Evolutionary conservation across 2,113 vertebrate genomes (phyloP), one percentile per base, ranked within the genome.

Genomic region (Hydrochoerus hydrochaeris): DNA sequence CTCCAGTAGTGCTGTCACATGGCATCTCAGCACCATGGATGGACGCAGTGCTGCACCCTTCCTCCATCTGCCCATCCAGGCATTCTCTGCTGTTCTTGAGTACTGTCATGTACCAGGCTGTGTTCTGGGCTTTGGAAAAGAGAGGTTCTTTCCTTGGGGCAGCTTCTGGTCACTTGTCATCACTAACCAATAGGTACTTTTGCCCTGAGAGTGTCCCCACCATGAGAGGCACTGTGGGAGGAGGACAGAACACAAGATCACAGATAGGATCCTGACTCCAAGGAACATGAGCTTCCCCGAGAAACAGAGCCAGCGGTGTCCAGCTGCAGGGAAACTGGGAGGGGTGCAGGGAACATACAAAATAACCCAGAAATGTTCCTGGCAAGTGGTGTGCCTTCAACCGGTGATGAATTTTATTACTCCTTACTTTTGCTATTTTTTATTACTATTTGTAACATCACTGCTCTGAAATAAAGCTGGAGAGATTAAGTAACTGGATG

Each of bases 401-500:
- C 35, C 78, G 77, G 54, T 58, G 49, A 52, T 49, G 65, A n/a
- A 63, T 84, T 95, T 80, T 54, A 54, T 95, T 35, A 35, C 17
- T 44, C 71, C 26, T 52, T 58, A 4, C 11, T 94, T 30, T 71
- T 17, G 41, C 60, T 62, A 52, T 58, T 82, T 78, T 92, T 82
- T 63, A 44, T 92, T 65, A 60, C 58, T 41, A 69, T 81, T 78
- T n/a, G 57, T 32, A 87, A n/a, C 7, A 85, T 65, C 30, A 46
- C 35, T 8, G 38, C n/a, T 62, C 69, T 88, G 65, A 93, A 96
- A 73, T 85, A 54, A 65, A 90, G 32, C 78, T 35, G 4, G 30
- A 77, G n/a, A 73, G 69, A 81, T 85, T 75, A 81, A 88, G 14
- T 32, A 82, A 26, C 35, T 54, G 24, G 78, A 73, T 44, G 65